Percentiles rank a stretch among this genome's conserved stretches.
These are phyloP conservation scores for Siderastrea siderea DNA, from an alignment of 92 coral and sea anemone species.

Conservation along the genomic window DNA sequence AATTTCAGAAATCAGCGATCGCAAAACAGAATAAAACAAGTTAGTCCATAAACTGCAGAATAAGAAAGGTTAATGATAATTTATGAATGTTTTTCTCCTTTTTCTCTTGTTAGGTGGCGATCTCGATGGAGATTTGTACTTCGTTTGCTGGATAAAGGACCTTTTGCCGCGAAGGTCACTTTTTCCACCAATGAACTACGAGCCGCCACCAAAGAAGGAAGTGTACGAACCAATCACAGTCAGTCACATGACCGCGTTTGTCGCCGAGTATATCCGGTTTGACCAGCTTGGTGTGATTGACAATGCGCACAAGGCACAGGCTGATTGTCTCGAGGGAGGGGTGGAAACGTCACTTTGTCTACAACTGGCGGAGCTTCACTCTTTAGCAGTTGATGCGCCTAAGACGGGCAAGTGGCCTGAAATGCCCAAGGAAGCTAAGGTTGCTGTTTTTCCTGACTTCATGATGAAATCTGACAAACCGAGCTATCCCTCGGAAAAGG, in stretches of 20 bases:
- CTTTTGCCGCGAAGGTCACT: conserved; percentile 73
- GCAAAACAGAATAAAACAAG: too few relatives aligned
- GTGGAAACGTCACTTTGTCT: conserved; percentile 88
- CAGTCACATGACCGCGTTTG: conserved; percentile 87
- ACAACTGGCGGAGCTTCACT: conserved; percentile 84
- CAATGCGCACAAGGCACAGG: conserved; percentile 97
- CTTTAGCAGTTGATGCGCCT: conserved; percentile 96
- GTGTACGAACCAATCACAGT: conserved; percentile 78
- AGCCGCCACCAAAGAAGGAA: conserved; percentile 72
- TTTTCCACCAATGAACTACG: conserved; percentile 91
- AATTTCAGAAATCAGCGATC: too few relatives aligned
- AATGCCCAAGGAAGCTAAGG: conserved; percentile 53
- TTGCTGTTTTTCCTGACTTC: conserved; percentile 86
- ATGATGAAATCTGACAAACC: conserved; percentile 98
- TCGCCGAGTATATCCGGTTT: conserved; percentile 84
- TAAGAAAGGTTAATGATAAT: too few relatives aligned
- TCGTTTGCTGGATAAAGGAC: conserved; percentile 93
- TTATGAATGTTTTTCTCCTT: neutral
- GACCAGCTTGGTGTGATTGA: conserved; percentile 96
- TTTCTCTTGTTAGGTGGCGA: conserved; percentile 84
- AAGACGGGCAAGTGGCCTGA: conserved; percentile 93
- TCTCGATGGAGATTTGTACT: conserved; percentile 98
- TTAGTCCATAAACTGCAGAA: too few relatives aligned
- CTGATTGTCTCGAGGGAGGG: conserved; percentile 80
- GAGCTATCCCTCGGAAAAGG: conserved; percentile 86